phyloP scores from a whole-genome alignment of 2,113 vertebrate species.

The Saguinus imperator region DNA sequence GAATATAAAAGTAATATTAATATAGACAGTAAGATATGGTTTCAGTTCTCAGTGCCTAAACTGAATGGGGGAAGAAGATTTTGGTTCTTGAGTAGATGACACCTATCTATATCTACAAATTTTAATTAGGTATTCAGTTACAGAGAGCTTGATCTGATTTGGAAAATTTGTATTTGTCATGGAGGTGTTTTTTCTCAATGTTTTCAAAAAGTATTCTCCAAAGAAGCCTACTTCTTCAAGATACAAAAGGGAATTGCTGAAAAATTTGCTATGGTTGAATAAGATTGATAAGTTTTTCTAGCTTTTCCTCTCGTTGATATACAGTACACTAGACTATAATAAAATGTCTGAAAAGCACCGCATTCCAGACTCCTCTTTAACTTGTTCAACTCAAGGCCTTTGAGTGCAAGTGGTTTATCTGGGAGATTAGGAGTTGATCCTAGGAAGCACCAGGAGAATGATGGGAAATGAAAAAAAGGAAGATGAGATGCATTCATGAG shows the following conservation, averaged over 20 bases:
- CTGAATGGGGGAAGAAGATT: background rate
- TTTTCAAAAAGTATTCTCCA: background rate
- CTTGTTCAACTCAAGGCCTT: background rate
- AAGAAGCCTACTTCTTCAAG: background rate
- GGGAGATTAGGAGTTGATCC: background rate
- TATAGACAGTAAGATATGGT: background rate
- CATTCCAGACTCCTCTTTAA: background rate
- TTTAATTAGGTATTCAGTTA: background rate
- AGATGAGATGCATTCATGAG: background rate
- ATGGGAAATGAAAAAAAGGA: background rate
- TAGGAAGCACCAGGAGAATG: background rate
- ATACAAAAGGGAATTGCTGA: background rate
- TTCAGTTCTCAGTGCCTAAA: background rate
- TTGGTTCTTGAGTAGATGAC: background rate
- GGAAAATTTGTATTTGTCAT: background rate
- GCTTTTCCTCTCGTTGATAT: background rate
- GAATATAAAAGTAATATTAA: background rate
- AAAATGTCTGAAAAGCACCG: background rate
- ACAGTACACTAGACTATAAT: background rate
- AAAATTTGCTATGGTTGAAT: background rate
- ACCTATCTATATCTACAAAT: background rate
- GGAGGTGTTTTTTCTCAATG: background rate
- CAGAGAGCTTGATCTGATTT: background rate
- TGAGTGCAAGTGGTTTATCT: background rate
- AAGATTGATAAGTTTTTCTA: background rate